Evolutionary conservation across 2,113 vertebrate genomes (phyloP).

Genomic region (Xenopus laevis): DNA sequence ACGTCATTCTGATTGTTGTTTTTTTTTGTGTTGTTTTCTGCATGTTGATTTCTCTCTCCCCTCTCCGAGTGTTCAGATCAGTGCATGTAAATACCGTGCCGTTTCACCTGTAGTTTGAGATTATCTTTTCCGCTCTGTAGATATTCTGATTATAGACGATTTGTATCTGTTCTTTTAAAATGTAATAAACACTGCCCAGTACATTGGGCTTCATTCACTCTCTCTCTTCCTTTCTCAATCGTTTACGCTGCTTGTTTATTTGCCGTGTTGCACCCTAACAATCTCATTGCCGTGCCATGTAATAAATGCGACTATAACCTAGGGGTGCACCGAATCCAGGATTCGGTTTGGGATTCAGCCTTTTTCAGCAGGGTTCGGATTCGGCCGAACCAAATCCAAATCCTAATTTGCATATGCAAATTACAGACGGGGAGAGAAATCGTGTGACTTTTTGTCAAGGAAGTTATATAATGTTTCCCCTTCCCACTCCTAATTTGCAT

Average conservation of each 20-base stretch:
- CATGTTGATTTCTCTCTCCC: slow-evolving; percentile 42
- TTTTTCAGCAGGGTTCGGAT: slow-evolving; percentile 55
- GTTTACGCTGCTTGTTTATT: no score
- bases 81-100: slow-evolving; percentile 58
- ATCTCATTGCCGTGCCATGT: neutral
- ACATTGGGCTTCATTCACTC: slow-evolving; percentile 56
- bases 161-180: slow-evolving; percentile 58
- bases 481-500: no score
- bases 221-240: slow-evolving; percentile 52
- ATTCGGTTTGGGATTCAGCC: slow-evolving; percentile 52
- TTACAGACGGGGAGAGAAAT: no score
- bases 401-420: no score
- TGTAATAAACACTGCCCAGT: slow-evolving; percentile 67
- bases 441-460: no score
- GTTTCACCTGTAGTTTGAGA: slow-evolving; percentile 39
- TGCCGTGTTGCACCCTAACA: neutral
- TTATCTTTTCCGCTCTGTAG: slow-evolving; percentile 57
- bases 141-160: slow-evolving; percentile 52
- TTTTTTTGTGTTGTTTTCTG: no score
- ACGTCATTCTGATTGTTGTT: no score
- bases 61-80: slow-evolving; percentile 51
- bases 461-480: no score
- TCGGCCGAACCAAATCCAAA: no score
- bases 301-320: neutral
- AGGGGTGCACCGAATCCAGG: slow-evolving; percentile 71